Conservation (phyloP, 2,797 vertebrate genomes). For the Pipistrellus pipistrellus region DNA sequence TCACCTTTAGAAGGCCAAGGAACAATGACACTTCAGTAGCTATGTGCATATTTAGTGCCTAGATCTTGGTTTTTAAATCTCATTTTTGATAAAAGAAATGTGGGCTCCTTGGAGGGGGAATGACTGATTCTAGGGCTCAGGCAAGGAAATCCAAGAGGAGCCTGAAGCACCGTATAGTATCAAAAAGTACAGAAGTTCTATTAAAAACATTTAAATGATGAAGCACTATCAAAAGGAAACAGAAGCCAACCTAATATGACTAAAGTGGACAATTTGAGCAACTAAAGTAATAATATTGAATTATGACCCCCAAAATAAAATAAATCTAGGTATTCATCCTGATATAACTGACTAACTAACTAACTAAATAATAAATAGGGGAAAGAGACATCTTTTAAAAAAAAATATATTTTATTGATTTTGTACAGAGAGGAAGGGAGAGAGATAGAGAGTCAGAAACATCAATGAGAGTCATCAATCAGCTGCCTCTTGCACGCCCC, state of each 20-base stretch:
- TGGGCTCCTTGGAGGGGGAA: neutral
- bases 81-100: neutral
- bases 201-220: neutral
- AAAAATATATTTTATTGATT: too few relatives aligned
- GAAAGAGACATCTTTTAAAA: neutral
- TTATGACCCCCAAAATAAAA: neutral
- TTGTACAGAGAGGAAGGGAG: too few relatives aligned
- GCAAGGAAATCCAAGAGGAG: neutral
- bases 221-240: neutral
- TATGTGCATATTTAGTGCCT: neutral
- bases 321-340: neutral
- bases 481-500: too few relatives aligned
- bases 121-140: neutral
- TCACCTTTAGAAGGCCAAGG: neutral
- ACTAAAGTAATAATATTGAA: neutral
- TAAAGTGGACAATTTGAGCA: neutral
- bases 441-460: too few relatives aligned
- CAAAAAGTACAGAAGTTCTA: conserved; percentile 4
- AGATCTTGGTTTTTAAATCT: conserved; percentile 38
- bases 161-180: neutral
- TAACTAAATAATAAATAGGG: neutral
- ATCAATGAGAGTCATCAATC: too few relatives aligned
- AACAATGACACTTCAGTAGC: neutral
- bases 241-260: neutral
- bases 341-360: neutral